These are phyloP conservation scores for Sinocyclocheilus rhinocerous DNA, from an alignment of 2,113 vertebrate genomes.

Conservation along the genomic window DNA sequence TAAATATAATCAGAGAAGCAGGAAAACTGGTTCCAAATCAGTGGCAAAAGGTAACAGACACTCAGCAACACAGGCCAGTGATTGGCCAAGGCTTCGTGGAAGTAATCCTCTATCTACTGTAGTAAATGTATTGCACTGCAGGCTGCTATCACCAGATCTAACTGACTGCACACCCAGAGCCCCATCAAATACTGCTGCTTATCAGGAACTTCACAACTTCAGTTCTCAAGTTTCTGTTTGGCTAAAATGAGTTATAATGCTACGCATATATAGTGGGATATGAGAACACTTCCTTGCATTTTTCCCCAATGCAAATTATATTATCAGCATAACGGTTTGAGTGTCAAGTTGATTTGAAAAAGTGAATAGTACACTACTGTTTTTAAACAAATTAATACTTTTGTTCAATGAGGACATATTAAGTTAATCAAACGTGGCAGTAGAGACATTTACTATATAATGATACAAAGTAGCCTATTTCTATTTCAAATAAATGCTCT, in stretches of 20 bases:
- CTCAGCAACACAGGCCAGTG: background rate
- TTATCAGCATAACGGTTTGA: no score
- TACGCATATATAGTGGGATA: background rate
- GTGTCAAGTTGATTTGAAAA: background rate
- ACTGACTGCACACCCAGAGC: slow-evolving; percentile 42
- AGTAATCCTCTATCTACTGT: slow-evolving; percentile 29
- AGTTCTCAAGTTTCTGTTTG: slow-evolving; percentile 33
- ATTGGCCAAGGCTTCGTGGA: background rate
- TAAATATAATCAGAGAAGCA: background rate
- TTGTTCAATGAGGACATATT: no score
- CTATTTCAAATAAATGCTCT: no score
- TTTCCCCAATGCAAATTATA: no score
- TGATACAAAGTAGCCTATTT: no score
- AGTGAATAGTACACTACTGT: background rate
- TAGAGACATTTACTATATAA: no score
- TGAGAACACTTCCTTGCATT: no score
- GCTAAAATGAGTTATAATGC: slow-evolving; percentile 14
- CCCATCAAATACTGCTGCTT: slow-evolving; percentile 19
- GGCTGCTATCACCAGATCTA: slow-evolving; percentile 28
- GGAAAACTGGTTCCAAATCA: slow-evolving; percentile 25
- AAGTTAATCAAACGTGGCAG: no score
- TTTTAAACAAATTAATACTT: background rate
- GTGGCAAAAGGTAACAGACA: slow-evolving; percentile 23
- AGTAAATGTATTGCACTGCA: slow-evolving; percentile 30
- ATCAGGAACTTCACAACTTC: slow-evolving; percentile 27